Conservation (phyloP, 2,797 vertebrate genomes). For the Chelidonichthys spinosus region DNA sequence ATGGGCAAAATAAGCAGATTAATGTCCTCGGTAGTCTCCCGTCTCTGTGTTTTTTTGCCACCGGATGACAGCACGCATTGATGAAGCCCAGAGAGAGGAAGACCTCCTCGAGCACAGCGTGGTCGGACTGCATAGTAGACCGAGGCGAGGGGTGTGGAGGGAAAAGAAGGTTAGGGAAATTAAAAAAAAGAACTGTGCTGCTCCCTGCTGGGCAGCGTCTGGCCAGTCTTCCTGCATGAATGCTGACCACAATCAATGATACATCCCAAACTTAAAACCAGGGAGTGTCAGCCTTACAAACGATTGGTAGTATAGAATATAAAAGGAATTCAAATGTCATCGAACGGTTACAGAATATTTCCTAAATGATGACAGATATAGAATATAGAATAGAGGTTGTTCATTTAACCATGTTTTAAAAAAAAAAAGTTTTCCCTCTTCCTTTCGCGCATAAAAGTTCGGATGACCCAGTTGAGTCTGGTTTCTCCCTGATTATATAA, state of each 20-base stretch:
- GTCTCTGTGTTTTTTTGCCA: constrained; percentile 32
- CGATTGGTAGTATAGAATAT: neutral
- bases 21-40: constrained; percentile 36
- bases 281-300: neutral
- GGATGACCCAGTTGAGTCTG: constrained; percentile 30
- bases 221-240: constrained; percentile 22
- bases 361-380: neutral
- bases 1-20: constrained; percentile 60
- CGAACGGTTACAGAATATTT: neutral
- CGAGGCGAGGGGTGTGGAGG: constrained; percentile 32
- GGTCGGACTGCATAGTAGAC: constrained; percentile 38
- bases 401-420: constrained; percentile 10
- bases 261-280: neutral
- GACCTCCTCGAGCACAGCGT: constrained; percentile 32
- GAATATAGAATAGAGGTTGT: neutral
- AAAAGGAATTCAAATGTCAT: neutral
- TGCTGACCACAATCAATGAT: constrained; percentile 15
- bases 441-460: constrained; percentile 33
- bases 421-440: constrained; percentile 1
- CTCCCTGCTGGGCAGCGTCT: constrained; percentile 69
- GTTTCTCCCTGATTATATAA: constrained; percentile 45
- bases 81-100: constrained; percentile 50
- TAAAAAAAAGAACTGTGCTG: constrained; percentile 60
- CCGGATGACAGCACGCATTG: constrained; percentile 51
- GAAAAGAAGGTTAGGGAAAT: constrained; percentile 35